Percentiles rank a stretch among this genome's conserved stretches.
phyloP scores from a whole-genome alignment of 2,113 vertebrate genomes.

The Corythornis vintsioides region DNA sequence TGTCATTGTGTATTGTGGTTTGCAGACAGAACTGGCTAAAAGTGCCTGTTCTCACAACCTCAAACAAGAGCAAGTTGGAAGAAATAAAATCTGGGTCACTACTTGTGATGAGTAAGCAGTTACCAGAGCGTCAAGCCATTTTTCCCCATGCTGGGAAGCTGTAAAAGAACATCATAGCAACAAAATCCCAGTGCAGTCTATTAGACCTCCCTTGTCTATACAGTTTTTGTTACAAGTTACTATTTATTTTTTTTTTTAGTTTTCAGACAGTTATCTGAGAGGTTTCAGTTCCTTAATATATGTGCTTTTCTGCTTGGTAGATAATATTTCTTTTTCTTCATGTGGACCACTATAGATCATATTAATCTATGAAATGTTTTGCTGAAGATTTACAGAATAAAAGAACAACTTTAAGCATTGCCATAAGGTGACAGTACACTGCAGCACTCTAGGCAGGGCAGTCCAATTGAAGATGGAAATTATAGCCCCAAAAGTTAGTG shows the following conservation, averaged over 20 bases:
- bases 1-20: neutral
- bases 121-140: neutral
- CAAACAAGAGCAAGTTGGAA: neutral
- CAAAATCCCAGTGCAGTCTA: slow-evolving; percentile 35
- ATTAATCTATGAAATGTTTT: neutral
- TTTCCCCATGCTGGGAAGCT: neutral
- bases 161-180: slow-evolving; percentile 6
- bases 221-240: neutral
- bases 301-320: neutral
- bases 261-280: neutral
- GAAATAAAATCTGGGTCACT: slow-evolving; percentile 52
- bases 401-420: neutral
- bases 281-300: neutral
- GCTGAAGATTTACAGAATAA: neutral
- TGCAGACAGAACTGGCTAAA: slow-evolving; percentile 25
- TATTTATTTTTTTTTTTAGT: neutral
- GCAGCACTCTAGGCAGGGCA: neutral
- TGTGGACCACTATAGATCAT: neutral
- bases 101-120: slow-evolving; percentile 54
- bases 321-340: neutral
- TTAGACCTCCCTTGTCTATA: neutral
- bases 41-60: slow-evolving; percentile 19
- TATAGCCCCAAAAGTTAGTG: neutral
- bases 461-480: neutral
- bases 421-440: neutral